phyloP scores from a whole-genome alignment of 2,888 invertebrate genomes.

The Stramonita haemastoma region DNA sequence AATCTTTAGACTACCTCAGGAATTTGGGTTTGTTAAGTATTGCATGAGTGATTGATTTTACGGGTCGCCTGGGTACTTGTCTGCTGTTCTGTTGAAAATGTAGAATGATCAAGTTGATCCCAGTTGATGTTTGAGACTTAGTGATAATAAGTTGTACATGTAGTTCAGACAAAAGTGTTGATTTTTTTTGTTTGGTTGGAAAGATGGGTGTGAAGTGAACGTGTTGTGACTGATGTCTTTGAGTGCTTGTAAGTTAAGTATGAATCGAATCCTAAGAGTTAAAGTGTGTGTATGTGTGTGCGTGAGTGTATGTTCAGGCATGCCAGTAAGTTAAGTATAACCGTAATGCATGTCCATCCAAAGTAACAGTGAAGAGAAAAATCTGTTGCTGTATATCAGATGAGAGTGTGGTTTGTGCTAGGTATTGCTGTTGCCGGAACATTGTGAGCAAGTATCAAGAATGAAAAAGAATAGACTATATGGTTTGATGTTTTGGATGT shows the following conservation, averaged over 20 bases:
- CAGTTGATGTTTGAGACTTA: neutral
- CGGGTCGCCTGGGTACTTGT: slow-evolving; percentile 11
- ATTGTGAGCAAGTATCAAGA: no score
- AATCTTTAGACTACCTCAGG: slow-evolving; percentile 11
- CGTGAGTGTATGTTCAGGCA: neutral
- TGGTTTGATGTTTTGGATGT: no score
- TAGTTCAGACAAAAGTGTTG: neutral
- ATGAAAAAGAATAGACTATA: no score
- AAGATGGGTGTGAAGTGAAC: neutral
- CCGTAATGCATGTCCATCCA: neutral
- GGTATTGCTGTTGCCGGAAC: no score
- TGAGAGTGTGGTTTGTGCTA: no score
- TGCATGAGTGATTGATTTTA: neutral
- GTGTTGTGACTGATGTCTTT: neutral
- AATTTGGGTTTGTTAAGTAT: neutral
- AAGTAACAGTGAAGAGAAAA: no score
- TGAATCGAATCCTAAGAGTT: no score
- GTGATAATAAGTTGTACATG: neutral
- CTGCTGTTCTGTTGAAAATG: neutral
- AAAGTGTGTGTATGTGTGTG: neutral
- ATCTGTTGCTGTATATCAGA: no score
- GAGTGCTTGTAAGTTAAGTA: neutral
- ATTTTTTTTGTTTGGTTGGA: neutral
- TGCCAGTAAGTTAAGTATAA: neutral
- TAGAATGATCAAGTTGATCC: neutral